Evolutionary conservation across 2,888 invertebrate species (phyloP).

Genomic region (Rhopalosiphum nymphaeae): DNA sequence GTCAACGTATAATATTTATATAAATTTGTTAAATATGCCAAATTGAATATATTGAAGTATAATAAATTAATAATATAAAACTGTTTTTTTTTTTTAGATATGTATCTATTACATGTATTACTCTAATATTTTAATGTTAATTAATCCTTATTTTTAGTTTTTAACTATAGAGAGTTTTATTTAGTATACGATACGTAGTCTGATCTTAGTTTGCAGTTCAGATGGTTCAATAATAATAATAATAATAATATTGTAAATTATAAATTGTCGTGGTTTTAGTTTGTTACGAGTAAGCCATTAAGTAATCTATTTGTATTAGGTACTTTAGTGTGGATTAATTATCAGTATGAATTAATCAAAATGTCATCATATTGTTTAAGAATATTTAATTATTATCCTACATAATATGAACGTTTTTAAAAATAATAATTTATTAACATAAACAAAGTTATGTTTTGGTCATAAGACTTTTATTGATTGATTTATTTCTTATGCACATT

Average conservation of each 20-base stretch:
- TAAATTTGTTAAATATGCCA: no score
- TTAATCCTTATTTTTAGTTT: background rate
- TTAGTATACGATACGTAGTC: background rate
- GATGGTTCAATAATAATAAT: background rate
- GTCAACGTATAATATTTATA: no score
- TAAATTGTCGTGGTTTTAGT: background rate
- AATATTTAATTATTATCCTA: background rate
- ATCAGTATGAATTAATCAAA: background rate
- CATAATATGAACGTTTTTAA: background rate
- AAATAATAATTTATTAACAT: background rate
- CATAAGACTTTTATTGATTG: background rate
- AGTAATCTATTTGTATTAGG: background rate
- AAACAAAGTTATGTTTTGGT: background rate
- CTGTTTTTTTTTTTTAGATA: no score
- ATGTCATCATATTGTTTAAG: background rate
- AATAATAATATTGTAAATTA: background rate
- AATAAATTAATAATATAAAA: no score
- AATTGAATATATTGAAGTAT: no score
- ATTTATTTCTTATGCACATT: no score
- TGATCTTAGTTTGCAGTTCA: background rate
- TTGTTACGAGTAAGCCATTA: background rate
- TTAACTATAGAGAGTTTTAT: background rate
- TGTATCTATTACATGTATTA: background rate
- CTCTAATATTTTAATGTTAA: background rate
- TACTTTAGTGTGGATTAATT: background rate